Conservation (phyloP, 2,888 invertebrate genomes). For the Cartodere bifasciata region DNA sequence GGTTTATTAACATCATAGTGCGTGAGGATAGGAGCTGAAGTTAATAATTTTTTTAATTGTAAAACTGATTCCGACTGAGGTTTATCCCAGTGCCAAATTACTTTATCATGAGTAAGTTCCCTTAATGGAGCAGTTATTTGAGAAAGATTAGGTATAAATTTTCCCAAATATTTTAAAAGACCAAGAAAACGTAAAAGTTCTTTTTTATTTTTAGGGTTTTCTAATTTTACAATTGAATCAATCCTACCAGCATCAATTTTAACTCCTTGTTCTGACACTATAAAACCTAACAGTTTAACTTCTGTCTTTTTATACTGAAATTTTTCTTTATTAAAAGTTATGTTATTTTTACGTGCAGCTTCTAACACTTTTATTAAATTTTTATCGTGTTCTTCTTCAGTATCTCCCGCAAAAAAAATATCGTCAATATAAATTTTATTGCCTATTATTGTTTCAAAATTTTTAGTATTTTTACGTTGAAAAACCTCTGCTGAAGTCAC, state of each 20-base stretch:
- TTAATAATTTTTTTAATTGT: not conserved
- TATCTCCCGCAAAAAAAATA: slow-evolving; percentile 3
- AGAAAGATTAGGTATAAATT: no score
- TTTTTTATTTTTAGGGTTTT: slow-evolving; percentile 1
- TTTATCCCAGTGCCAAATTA: slow-evolving; percentile 1
- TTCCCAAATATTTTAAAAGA: no score
- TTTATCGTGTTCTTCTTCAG: slow-evolving; percentile 5
- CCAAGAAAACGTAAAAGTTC: no score
- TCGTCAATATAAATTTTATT: slow-evolving; percentile 8
- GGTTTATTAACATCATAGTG: slow-evolving; percentile 1
- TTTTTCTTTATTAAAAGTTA: no score
- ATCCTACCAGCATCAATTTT: slow-evolving; percentile 5
- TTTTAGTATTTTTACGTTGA: slow-evolving; percentile 2
- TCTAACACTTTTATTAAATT: slow-evolving; percentile 2
- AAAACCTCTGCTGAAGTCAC: slow-evolving; percentile 7
- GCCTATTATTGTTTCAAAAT: slow-evolving; percentile 4
- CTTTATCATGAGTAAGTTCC: not conserved
- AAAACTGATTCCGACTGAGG: not conserved
- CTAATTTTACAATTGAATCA: slow-evolving; percentile 2
- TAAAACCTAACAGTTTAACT: slow-evolving; percentile 7
- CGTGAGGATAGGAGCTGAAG: not conserved
- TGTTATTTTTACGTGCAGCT: no score
- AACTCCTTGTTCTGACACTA: slow-evolving; percentile 5
- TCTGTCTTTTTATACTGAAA: slow-evolving; percentile 4
- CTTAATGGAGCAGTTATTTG: not conserved